These are phyloP conservation scores for Drosophila leontia DNA, from an alignment of 1,140 invertebrate genomes.

Conservation along the genomic window DNA sequence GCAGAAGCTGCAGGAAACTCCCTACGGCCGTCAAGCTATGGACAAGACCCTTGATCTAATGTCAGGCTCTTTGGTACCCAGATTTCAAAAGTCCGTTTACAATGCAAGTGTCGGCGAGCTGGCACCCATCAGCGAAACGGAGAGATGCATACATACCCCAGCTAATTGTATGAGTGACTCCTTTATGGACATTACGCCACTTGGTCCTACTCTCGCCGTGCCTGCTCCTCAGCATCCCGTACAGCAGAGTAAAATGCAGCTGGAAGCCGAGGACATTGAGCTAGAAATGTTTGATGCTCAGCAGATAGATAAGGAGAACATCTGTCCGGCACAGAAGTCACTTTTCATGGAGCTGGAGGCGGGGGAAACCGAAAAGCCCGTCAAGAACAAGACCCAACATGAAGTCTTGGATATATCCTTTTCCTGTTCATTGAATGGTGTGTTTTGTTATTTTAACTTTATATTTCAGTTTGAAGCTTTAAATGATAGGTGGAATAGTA, in stretches of 20 bases:
- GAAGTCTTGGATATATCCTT: slow-evolving; percentile 2
- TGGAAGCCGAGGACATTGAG: neutral
- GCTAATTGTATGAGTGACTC: slow-evolving; percentile 12
- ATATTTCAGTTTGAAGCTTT: too few species aligned
- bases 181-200: slow-evolving; percentile 46
- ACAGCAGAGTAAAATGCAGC: slow-evolving; percentile 6
- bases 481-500: neutral
- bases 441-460: neutral
- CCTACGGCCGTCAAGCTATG: slow-evolving; percentile 6
- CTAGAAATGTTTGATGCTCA: neutral
- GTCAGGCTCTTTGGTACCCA: slow-evolving; percentile 24
- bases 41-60: slow-evolving; percentile 66
- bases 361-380: neutral
- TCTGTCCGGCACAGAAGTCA: slow-evolving; percentile 7
- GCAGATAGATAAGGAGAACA: slow-evolving; percentile 11
- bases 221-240: neutral
- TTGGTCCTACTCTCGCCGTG: neutral
- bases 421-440: slow-evolving; percentile 12
- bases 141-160: neutral
- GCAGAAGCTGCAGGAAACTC: slow-evolving; percentile 21
- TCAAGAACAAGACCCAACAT: slow-evolving; percentile 8
- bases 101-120: neutral
- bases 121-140: neutral
- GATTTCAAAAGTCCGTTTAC: neutral
- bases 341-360: slow-evolving; percentile 15